Evolutionary conservation across 2,888 invertebrate genomes (phyloP).

Genomic region (Spicauda simplicius): DNA sequence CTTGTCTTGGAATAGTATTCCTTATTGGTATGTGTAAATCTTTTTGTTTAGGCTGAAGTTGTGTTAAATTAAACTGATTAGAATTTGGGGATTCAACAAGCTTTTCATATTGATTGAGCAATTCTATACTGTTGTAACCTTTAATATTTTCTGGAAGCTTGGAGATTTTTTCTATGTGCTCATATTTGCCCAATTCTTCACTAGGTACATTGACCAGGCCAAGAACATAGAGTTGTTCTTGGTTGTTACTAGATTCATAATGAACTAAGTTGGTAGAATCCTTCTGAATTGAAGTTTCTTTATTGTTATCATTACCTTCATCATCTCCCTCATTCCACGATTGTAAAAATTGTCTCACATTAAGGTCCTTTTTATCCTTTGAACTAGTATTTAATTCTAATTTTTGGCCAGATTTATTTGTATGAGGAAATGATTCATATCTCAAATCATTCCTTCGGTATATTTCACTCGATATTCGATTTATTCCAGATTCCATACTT

Average conservation of each 20-base stretch:
- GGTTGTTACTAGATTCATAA: conserved; percentile 56
- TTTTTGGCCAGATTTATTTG: conserved; percentile 37
- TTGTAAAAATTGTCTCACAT: conserved; percentile 79
- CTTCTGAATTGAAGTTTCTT: conserved; percentile 54
- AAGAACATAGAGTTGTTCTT: conserved; percentile 78
- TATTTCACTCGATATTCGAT: conserved; percentile 62
- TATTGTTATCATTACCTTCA: conserved; percentile 62
- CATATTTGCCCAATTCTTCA: conserved; percentile 79
- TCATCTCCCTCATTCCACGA: conserved; percentile 84
- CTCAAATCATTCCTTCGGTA: conserved; percentile 56
- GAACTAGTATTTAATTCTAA: conserved; percentile 51
- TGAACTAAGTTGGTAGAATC: conserved; percentile 51
- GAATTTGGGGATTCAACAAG: conserved; percentile 72
- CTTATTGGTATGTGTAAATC: conserved; percentile 48
- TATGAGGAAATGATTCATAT: conserved; percentile 17
- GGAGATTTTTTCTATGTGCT: conserved; percentile 80
- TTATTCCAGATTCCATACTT: conserved; percentile 68
- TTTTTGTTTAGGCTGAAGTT: conserved; percentile 43
- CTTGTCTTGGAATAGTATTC: conserved; percentile 47
- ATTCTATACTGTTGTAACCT: conserved; percentile 76
- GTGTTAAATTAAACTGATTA: conserved; percentile 49
- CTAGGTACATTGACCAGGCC: conserved; percentile 77
- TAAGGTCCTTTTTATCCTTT: conserved; percentile 66
- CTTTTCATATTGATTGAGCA: conserved; percentile 79
- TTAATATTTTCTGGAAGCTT: conserved; percentile 82